A percentile compares a stretch with the other conserved stretches of the same genome.
These are phyloP conservation scores for Plectropomus leopardus DNA, from an alignment of 2,113 vertebrate genomes.

Conservation along the genomic window DNA sequence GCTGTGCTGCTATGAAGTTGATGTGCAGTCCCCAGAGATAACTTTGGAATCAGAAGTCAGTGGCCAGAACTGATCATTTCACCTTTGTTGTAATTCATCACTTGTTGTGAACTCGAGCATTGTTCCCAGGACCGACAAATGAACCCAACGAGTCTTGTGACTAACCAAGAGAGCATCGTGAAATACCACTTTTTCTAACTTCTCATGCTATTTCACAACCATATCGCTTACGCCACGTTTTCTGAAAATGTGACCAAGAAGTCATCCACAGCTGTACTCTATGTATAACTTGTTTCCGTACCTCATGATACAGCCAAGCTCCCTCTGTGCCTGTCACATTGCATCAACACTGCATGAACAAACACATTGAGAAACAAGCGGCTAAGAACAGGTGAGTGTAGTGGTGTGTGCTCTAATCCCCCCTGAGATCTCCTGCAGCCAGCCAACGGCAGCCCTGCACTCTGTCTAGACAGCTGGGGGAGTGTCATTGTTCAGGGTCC, in stretches of 20 bases:
- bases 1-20: neutral
- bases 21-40: neutral
- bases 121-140: neutral
- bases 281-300: constrained; percentile 46
- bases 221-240: neutral
- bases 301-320: constrained; percentile 23
- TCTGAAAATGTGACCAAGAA: constrained; percentile 13
- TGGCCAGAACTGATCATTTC: neutral
- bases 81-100: neutral
- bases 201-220: neutral
- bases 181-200: neutral
- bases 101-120: neutral
- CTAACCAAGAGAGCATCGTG: neutral
- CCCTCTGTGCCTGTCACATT: constrained; percentile 52
- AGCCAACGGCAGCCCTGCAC: constrained; percentile 48
- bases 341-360: constrained; percentile 60
- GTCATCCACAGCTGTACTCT: constrained; percentile 38
- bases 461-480: constrained; percentile 73
- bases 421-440: constrained; percentile 61
- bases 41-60: neutral
- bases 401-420: constrained; percentile 59
- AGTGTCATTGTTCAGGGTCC: constrained; percentile 68
- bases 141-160: neutral
- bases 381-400: constrained; percentile 73
- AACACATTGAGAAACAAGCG: constrained; percentile 48